Conservation (phyloP, 2,888 invertebrate species). For the Diabrotica balteata region DNA sequence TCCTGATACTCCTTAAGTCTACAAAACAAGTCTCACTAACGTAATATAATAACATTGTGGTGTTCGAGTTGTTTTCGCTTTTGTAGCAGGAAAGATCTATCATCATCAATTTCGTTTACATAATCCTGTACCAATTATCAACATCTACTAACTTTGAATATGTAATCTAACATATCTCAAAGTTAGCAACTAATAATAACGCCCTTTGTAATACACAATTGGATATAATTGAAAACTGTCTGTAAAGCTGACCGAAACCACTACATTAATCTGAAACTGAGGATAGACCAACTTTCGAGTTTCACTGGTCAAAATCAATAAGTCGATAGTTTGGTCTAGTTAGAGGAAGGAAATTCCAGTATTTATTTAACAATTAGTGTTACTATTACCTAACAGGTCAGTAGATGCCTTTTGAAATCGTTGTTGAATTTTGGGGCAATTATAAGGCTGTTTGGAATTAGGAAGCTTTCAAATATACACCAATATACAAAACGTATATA, state of each 20-base stretch:
- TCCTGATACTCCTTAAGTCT: too few relatives aligned
- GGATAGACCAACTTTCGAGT: slow-evolving; percentile 11
- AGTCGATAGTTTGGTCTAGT: slow-evolving; percentile 6
- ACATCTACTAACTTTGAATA: slow-evolving; percentile 4
- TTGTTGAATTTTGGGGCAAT: neutral
- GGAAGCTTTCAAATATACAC: too few relatives aligned
- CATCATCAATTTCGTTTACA: too few relatives aligned
- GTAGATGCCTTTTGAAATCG: neutral
- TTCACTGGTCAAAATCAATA: neutral
- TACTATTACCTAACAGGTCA: too few relatives aligned
- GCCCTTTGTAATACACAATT: slow-evolving; percentile 5
- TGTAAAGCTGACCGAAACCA: slow-evolving; percentile 15
- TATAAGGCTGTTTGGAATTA: too few relatives aligned
- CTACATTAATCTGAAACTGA: slow-evolving; percentile 13
- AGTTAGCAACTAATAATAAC: slow-evolving; percentile 13
- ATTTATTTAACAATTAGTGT: too few relatives aligned
- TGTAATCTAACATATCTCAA: slow-evolving; percentile 8
- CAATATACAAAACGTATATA: too few relatives aligned
- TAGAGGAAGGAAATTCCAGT: neutral
- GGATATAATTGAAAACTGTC: slow-evolving; percentile 17
- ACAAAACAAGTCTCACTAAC: too few relatives aligned
- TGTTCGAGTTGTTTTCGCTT: too few relatives aligned
- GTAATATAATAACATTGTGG: too few relatives aligned
- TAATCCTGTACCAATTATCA: neutral
- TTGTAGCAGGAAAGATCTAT: too few relatives aligned